These are phyloP conservation scores for Drosophila gunungcola DNA, from an alignment of 1,140 invertebrate genomes.

Conservation along the genomic window DNA sequence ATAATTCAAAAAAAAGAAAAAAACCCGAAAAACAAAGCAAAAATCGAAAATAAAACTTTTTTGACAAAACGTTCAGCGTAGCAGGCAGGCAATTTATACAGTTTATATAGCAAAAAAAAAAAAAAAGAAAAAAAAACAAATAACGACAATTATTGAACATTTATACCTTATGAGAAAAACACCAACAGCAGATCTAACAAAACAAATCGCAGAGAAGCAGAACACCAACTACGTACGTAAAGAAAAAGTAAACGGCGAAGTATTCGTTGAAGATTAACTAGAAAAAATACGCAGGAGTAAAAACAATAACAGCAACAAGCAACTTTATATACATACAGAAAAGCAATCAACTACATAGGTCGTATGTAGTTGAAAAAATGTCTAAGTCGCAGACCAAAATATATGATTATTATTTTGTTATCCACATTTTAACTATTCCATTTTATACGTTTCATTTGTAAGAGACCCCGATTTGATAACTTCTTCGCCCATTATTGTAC, in stretches of 20 bases:
- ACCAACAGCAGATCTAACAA: constrained; percentile 24
- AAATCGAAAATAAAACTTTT: constrained; percentile 55
- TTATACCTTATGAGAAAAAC: constrained; percentile 36
- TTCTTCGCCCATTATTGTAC: neutral
- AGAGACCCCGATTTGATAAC: too few relatives aligned
- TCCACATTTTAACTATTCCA: constrained; percentile 2
- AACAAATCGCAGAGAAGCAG: constrained; percentile 40
- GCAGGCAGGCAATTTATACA: constrained; percentile 76
- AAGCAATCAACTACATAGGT: constrained; percentile 19
- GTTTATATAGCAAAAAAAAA: constrained; percentile 73
- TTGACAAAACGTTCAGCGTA: constrained; percentile 77
- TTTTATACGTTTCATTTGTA: constrained; percentile 7
- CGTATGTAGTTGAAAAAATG: constrained; percentile 43
- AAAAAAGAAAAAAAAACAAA: constrained; percentile 20
- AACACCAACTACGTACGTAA: constrained; percentile 70
- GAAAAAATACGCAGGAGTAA: constrained; percentile 6
- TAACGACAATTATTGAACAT: constrained; percentile 45
- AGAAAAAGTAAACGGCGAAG: constrained; percentile 21
- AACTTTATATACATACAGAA: constrained; percentile 41
- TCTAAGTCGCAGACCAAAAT: constrained; percentile 39
- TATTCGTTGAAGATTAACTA: constrained; percentile 21
- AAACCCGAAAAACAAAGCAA: constrained; percentile 43
- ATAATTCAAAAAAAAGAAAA: constrained; percentile 24
- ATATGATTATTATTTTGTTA: constrained; percentile 17
- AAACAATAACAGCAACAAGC: constrained; percentile 40